Evolutionary conservation across 2,113 vertebrate genomes (phyloP).

Genomic region (Myocastor coypus): DNA sequence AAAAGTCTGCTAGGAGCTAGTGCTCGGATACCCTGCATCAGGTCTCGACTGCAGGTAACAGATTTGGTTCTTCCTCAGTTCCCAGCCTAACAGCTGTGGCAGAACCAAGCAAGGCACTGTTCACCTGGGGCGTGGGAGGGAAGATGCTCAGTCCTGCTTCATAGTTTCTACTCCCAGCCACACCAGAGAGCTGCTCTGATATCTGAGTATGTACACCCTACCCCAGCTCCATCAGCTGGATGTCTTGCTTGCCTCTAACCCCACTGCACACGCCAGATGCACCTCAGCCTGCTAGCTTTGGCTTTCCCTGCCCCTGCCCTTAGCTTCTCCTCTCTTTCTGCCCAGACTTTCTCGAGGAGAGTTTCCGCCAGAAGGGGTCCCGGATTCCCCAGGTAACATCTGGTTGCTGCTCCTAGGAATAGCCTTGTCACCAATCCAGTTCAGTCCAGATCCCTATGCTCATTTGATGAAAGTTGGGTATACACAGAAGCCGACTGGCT

Average conservation of each 20-base stretch:
- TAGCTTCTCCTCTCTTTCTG: conserved; percentile 69
- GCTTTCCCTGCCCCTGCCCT: conserved; percentile 61
- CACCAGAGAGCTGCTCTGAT: conserved; percentile 26
- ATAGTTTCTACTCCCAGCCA: background rate
- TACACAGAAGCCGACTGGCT: conserved; percentile 38
- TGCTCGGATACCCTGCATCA: conserved; percentile 77
- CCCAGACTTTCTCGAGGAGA: conserved; percentile 80
- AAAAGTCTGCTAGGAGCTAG: conserved; percentile 77
- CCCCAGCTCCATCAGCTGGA: conserved; percentile 42
- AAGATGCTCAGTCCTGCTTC: conserved; percentile 46
- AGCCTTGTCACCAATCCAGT: conserved; percentile 48
- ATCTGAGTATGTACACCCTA: background rate
- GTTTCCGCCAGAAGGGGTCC: conserved; percentile 73
- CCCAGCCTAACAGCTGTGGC: background rate
- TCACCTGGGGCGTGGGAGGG: conserved; percentile 46
- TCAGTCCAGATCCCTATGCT: conserved; percentile 51
- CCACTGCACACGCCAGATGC: conserved; percentile 46
- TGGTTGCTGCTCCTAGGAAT: conserved; percentile 73
- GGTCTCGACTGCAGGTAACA: conserved; percentile 79
- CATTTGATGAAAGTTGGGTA: background rate
- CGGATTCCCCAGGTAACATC: conserved; percentile 82
- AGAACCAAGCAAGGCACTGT: conserved; percentile 37
- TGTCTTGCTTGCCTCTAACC: conserved; percentile 71
- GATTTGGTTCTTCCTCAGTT: conserved; percentile 25
- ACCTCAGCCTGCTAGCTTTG: conserved; percentile 71